phyloP scores from a whole-genome alignment of 1,140 invertebrate species.

The Diplogasteroides magnus region DNA sequence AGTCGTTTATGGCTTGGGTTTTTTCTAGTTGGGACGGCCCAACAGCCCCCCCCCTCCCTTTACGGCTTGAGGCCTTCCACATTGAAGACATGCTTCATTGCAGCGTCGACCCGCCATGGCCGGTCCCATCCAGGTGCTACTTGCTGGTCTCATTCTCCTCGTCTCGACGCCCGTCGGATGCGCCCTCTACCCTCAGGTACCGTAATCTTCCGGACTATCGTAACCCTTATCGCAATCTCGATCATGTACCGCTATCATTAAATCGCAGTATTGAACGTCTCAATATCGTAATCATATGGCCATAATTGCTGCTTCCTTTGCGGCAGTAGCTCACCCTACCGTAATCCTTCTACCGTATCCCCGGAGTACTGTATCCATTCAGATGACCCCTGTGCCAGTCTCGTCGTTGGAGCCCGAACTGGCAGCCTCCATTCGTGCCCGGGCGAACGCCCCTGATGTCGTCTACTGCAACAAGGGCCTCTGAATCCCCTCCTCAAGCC shows the following conservation, averaged over 20 bases:
- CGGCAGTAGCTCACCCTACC: too few species aligned
- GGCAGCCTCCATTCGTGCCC: not conserved
- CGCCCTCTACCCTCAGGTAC: slow-evolving; percentile 36
- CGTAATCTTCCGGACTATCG: too few species aligned
- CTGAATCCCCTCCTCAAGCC: not conserved
- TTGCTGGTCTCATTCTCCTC: slow-evolving; percentile 32
- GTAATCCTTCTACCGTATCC: not conserved
- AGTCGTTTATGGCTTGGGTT: too few species aligned
- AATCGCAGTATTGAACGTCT: too few species aligned
- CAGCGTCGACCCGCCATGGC: slow-evolving; percentile 26
- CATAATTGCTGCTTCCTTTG: too few species aligned
- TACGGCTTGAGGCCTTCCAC: too few species aligned
- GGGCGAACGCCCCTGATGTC: not conserved
- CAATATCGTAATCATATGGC: too few species aligned
- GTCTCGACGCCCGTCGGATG: slow-evolving; percentile 36
- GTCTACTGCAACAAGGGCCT: not conserved
- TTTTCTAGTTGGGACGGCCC: too few species aligned
- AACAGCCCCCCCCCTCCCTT: too few species aligned
- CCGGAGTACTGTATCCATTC: too few species aligned
- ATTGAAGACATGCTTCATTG: slow-evolving; percentile 23
- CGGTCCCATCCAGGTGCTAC: slow-evolving; percentile 31
- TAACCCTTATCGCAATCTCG: not conserved
- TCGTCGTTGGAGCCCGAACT: not conserved
- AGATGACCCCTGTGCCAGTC: not conserved
- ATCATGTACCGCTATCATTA: too few species aligned